Percentiles rank a stretch among this genome's conserved stretches.
Conservation (phyloP, 2,888 invertebrate species). For the Flexamia atlantica region DNA sequence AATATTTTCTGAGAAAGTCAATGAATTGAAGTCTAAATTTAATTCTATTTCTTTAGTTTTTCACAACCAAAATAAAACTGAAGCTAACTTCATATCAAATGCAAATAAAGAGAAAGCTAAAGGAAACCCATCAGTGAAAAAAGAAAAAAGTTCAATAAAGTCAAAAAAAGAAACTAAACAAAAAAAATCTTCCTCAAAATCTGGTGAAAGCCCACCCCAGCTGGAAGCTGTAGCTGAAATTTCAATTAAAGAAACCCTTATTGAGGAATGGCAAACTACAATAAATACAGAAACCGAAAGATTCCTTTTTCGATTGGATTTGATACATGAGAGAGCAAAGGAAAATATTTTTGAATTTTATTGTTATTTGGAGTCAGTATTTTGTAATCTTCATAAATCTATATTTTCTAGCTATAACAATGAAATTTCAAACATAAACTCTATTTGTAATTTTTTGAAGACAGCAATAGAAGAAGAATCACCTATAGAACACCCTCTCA, state of each 20-base stretch:
- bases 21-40: neutral
- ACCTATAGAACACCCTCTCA: constrained; percentile 75
- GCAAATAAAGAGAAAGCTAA: neutral
- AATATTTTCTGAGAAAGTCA: neutral
- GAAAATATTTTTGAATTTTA: constrained; percentile 75
- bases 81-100: neutral
- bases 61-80: neutral
- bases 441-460: constrained; percentile 71
- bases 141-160: neutral
- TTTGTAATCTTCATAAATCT: constrained; percentile 77
- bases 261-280: constrained; percentile 80
- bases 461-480: constrained; percentile 76
- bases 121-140: neutral
- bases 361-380: constrained; percentile 76
- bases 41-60: neutral
- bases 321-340: constrained; percentile 74
- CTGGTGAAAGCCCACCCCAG: neutral
- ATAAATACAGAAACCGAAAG: constrained; percentile 79
- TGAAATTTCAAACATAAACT: constrained; percentile 74
- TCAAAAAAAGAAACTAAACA: constrained; percentile 15
- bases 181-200: neutral
- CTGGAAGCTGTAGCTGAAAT: neutral
- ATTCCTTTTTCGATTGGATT: constrained; percentile 74
- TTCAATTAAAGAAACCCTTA: constrained; percentile 58
- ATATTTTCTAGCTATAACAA: constrained; percentile 74